Percentiles rank a stretch among this genome's conserved stretches.
phyloP scores from a whole-genome alignment of 1,140 invertebrate species.

The Phenacoccus solenopsis region DNA sequence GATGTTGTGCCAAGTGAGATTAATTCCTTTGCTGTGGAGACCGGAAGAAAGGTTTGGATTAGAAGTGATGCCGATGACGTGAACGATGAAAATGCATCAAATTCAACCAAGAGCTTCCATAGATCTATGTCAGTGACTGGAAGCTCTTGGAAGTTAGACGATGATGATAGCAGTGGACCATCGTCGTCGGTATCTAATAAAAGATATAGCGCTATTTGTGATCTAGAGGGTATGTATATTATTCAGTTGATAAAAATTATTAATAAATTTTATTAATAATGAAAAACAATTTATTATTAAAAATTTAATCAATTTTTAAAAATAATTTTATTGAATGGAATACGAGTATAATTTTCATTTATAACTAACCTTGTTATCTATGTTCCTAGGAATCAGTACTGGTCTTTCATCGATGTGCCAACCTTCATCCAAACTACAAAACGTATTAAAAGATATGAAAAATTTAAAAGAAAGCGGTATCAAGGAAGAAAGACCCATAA shows the following conservation, averaged over 20 bases:
- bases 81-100: not conserved
- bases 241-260: not conserved
- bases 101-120: not conserved
- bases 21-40: not conserved
- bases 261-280: too few species aligned
- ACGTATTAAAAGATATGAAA: not conserved
- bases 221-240: not conserved
- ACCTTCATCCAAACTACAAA: slow-evolving; percentile 61
- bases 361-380: slow-evolving; percentile 30
- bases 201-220: not conserved
- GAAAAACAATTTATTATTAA: too few species aligned
- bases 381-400: slow-evolving; percentile 34
- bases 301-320: not conserved
- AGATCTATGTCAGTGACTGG: not conserved
- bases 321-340: too few species aligned
- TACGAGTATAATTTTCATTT: slow-evolving; percentile 35
- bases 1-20: not conserved
- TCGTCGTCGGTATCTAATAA: not conserved
- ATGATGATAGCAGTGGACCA: not conserved
- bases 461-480: not conserved
- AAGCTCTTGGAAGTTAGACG: not conserved
- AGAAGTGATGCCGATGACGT: not conserved
- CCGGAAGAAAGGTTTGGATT: not conserved
- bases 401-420: slow-evolving; percentile 68
- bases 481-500: slow-evolving; percentile 48